Evolutionary conservation across 1,140 invertebrate genomes (phyloP).

Genomic region (Rhizoglyphus robini): DNA sequence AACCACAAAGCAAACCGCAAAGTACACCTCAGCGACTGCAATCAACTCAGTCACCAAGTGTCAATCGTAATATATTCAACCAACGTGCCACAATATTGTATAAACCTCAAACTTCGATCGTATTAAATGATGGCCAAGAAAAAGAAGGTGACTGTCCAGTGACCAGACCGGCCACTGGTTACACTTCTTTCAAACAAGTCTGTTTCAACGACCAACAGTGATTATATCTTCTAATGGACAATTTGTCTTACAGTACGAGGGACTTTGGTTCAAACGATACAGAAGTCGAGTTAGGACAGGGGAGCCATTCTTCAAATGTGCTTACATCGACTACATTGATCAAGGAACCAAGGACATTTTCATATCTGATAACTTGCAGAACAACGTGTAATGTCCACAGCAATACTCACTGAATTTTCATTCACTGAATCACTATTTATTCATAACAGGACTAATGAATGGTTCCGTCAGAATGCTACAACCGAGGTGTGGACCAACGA

Average conservation of each 20-base stretch:
- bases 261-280: constrained; percentile 14
- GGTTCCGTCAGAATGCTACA: constrained; percentile 10
- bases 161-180: neutral
- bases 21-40: too few species aligned
- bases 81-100: neutral
- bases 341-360: neutral
- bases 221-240: too few species aligned
- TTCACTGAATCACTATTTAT: neutral
- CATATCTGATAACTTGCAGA: constrained; percentile 14
- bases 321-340: constrained; percentile 14
- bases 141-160: constrained; percentile 14
- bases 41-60: too few species aligned
- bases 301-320: constrained; percentile 16
- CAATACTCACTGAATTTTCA: neutral
- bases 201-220: too few species aligned
- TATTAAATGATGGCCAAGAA: constrained; percentile 10
- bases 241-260: constrained; percentile 17
- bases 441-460: constrained; percentile 1
- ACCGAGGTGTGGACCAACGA: constrained; percentile 13
- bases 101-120: constrained; percentile 12
- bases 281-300: neutral
- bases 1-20: neutral
- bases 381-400: constrained; percentile 3
- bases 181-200: constrained; percentile 9
- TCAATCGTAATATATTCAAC: constrained; percentile 5